Base-by-base conservation (phyloP, 2,113 vertebrate genomes). In the Cacatua alba region DNA sequence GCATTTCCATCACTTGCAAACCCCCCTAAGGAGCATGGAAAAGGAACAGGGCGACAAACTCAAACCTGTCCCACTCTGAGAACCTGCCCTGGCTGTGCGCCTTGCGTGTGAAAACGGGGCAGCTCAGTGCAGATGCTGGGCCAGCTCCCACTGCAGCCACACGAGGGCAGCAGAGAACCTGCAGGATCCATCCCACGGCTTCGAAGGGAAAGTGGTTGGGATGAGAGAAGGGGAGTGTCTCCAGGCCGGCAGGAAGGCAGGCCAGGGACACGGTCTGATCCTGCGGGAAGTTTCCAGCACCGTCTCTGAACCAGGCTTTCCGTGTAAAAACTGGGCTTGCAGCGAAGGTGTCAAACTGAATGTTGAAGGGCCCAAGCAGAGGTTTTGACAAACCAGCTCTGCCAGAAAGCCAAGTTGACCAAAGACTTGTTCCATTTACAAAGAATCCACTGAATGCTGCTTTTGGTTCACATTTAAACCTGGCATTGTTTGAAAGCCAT, bases 391-490 rank as follows among this genome's bases (percentile, higher is more conserved):
- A 92, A 90, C 7, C 28, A 31, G 52, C 51, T 94, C 59, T 65
- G 67, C 48, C 28, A 83, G 76, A 81, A 92, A 95, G 72, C 88
- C 91, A 82, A 86, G 35, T 18, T 91, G 81, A 96, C 91, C 53
- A 65, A 92, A 88, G 72, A 55, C 29, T 82, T 78, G 65, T 83
- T 92, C 65, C 82, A 68, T 46, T 52, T 19, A 68, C 85, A 69
- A 39, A 76, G 26, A 86, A 86, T 0, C 41, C 39, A 37, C 39
- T n/a, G 60, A 88, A 81, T 67, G 60, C 79, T 81, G 57, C 88
- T 95, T 97, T 95, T 96, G 90, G 88, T 94, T 97, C 72, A 70
- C 68, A 96, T 93, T 95, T 95, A 95, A 96, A 96, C 33, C 93
- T 94, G 94, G 95, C 96, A 93, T 88, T 94, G 80, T 91, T 95